These are phyloP conservation scores for Salvator merianae DNA, from an alignment of 2,113 vertebrate species.

Conservation along the genomic window DNA sequence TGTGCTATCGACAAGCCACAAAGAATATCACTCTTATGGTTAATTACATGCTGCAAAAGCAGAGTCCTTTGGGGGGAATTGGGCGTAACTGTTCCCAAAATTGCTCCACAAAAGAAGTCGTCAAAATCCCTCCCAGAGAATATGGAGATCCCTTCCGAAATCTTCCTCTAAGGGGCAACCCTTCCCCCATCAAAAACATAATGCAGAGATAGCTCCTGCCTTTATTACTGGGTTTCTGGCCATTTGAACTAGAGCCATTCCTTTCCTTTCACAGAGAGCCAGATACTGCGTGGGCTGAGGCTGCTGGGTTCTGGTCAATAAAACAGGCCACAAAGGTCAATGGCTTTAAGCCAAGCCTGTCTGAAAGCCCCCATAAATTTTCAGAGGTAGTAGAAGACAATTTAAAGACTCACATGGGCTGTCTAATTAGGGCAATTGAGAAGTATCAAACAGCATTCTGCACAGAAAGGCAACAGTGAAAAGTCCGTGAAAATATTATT, in stretches of 20 bases:
- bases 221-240: slow-evolving; percentile 68
- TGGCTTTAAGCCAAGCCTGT: slow-evolving; percentile 67
- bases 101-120: not conserved
- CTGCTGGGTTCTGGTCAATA: slow-evolving; percentile 75
- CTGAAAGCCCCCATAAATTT: slow-evolving; percentile 75
- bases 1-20: not conserved
- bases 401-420: slow-evolving; percentile 64
- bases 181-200: not conserved
- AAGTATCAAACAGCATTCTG: slow-evolving; percentile 58
- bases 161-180: slow-evolving; percentile 48
- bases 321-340: slow-evolving; percentile 74
- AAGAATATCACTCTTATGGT: not conserved
- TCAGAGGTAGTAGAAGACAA: slow-evolving; percentile 69
- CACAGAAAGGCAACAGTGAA: slow-evolving; percentile 61
- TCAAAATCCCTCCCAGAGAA: slow-evolving; percentile 35
- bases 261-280: slow-evolving; percentile 66
- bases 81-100: slow-evolving; percentile 11
- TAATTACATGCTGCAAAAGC: slow-evolving; percentile 9
- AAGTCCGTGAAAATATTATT: slow-evolving; percentile 63
- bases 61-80: slow-evolving; percentile 15
- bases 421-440: slow-evolving; percentile 52
- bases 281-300: slow-evolving; percentile 69
- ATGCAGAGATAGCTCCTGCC: slow-evolving; percentile 48
- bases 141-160: slow-evolving; percentile 28
- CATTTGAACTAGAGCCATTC: slow-evolving; percentile 72